Evolutionary conservation across 1,140 invertebrate genomes (phyloP).

Genomic region (Brachionus koreanus): DNA sequence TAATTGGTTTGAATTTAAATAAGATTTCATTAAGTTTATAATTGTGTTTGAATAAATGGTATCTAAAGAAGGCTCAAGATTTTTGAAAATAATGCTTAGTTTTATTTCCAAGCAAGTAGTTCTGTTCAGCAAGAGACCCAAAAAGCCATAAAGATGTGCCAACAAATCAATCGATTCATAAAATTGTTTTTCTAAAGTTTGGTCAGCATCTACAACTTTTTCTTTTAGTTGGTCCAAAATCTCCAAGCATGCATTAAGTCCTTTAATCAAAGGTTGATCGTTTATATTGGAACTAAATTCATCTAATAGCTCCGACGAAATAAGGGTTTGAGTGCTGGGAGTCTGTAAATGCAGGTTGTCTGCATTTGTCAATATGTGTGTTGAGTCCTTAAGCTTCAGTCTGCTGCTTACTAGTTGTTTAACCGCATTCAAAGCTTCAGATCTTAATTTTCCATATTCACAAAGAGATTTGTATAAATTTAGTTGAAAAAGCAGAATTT

Average conservation of each 20-base stretch:
- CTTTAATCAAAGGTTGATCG: neutral
- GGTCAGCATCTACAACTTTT: neutral
- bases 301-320: neutral
- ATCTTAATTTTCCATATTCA: constrained; percentile 11
- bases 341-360: constrained; percentile 27
- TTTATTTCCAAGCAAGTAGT: constrained; percentile 1
- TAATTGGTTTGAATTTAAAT: constrained; percentile 7
- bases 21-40: constrained; percentile 5
- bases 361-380: constrained; percentile 18
- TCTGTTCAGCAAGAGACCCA: neutral
- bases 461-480: neutral
- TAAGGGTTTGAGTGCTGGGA: neutral
- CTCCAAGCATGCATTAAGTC: neutral
- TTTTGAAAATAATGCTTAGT: neutral
- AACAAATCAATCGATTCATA: neutral
- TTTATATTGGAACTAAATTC: neutral
- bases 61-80: neutral
- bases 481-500: constrained; percentile 16
- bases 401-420: neutral
- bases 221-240: neutral
- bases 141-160: constrained; percentile 16
- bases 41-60: neutral
- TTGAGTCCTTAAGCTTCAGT: neutral
- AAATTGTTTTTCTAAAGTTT: constrained; percentile 10
- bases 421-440: neutral